Conservation (phyloP, 1,140 invertebrate genomes). For the Drosophila nigromelanica region DNA sequence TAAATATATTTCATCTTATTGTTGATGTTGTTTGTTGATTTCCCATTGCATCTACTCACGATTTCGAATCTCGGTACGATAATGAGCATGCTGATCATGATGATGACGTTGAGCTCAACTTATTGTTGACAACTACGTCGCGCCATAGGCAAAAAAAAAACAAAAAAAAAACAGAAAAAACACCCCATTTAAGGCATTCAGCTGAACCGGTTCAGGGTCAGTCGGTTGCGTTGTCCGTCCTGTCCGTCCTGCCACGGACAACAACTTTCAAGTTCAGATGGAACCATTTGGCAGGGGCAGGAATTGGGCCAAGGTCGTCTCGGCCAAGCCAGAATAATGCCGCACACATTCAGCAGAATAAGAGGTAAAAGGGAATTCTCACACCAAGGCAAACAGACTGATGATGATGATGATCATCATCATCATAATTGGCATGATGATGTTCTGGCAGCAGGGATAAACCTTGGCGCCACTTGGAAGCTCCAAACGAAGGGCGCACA, state of each 20-base stretch:
- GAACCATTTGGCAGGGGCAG: slow-evolving; percentile 66
- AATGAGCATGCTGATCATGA: slow-evolving; percentile 3
- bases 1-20: slow-evolving; percentile 14
- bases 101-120: background rate
- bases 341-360: slow-evolving; percentile 28
- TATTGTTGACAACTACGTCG: slow-evolving; percentile 4
- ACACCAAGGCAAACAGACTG: slow-evolving; percentile 30
- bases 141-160: slow-evolving; percentile 5
- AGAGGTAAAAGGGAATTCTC: slow-evolving; percentile 29
- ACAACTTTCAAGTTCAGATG: slow-evolving; percentile 78
- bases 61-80: background rate
- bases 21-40: slow-evolving; percentile 25
- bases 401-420: background rate
- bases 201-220: slow-evolving; percentile 73
- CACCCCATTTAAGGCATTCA: slow-evolving; percentile 46
- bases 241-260: slow-evolving; percentile 57
- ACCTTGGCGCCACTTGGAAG: slow-evolving; percentile 30
- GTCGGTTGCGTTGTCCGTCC: slow-evolving; percentile 15
- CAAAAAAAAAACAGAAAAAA: background rate
- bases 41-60: slow-evolving; percentile 12
- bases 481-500: too few relatives aligned
- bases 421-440: background rate
- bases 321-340: slow-evolving; percentile 44
- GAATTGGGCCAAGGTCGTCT: slow-evolving; percentile 73
- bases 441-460: slow-evolving; percentile 10